A percentile compares a stretch with the other conserved stretches of the same genome.
Evolutionary conservation across 35 echinoderm and acorn worm genomes (phyloP).

Genomic region (Patiria miniata): DNA sequence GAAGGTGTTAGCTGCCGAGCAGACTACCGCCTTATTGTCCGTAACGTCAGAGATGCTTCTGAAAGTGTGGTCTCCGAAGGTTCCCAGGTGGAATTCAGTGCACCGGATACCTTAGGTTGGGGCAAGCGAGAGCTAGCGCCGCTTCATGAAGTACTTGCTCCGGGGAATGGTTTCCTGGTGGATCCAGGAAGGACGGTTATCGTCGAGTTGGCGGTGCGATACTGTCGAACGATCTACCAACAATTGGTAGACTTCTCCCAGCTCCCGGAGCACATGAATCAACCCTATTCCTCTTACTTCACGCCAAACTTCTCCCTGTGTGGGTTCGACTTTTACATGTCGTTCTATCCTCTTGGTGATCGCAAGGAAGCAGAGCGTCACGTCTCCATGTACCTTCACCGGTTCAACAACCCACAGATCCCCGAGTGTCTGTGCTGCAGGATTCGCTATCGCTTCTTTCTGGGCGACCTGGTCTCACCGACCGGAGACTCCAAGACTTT

Average conservation of each 20-base stretch:
- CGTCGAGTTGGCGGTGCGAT: slow-evolving; percentile 90
- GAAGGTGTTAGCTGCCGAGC: slow-evolving; percentile 80
- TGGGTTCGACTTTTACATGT: slow-evolving; percentile 90
- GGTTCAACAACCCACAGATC: slow-evolving; percentile 65
- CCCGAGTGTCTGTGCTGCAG: slow-evolving; percentile 80
- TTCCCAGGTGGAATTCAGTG: slow-evolving; percentile 89
- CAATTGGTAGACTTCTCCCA: slow-evolving; percentile 86
- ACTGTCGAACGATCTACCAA: slow-evolving; percentile 81
- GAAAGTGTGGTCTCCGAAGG: slow-evolving; percentile 88
- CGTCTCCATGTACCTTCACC: slow-evolving; percentile 95
- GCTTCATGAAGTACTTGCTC: slow-evolving; percentile 70
- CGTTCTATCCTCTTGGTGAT: slow-evolving; percentile 86
- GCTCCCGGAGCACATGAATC: slow-evolving; percentile 65
- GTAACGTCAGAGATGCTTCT: slow-evolving; percentile 83
- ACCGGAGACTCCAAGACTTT: slow-evolving; percentile 79
- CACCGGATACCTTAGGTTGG: slow-evolving; percentile 81
- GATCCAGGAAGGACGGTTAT: slow-evolving; percentile 89
- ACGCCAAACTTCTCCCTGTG: slow-evolving; percentile 90
- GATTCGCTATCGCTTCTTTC: slow-evolving; percentile 87
- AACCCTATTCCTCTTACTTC: slow-evolving; percentile 83
- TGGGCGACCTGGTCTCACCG: slow-evolving; percentile 65
- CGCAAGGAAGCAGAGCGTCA: slow-evolving; percentile 80
- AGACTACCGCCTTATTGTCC: slow-evolving; percentile 86
- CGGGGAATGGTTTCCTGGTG: slow-evolving; percentile 77
- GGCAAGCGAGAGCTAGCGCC: slow-evolving; percentile 91